Base-by-base conservation (phyloP, 2,888 invertebrate genomes). In the Carterocephalus palaemon region DNA sequence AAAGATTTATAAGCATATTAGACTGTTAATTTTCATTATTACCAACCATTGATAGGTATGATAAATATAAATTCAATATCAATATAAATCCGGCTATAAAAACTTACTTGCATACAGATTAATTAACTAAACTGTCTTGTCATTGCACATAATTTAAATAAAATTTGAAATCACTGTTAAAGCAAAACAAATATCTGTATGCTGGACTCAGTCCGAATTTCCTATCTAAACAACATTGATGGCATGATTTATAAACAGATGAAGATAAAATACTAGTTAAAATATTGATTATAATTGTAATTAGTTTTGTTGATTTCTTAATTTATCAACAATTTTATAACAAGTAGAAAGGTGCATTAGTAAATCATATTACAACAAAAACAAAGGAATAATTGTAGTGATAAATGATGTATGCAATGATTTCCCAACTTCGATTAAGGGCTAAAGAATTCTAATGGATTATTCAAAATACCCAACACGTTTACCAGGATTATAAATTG, bases 1-100 rank as follows among this genome's bases (percentile, higher is more conserved):
- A 34, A 57, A 55, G 60, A 64, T 66, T 63, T 59, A 60, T 64
- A 63, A 70, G 66, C 59, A 46, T 19, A 26, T 15, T 61, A 64
- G 66, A 61, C 49, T 52, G 51, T 60, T 57, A 60, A 56, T 62
- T 58, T 59, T 55, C 36, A 60, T 53, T 47, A 58, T 56, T 57
- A 49, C 52, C 63, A 58, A 58, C n/a, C n/a, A n/a, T n/a, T n/a
- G n/a, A n/a, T n/a, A n/a, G n/a, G n/a, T n/a, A n/a, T n/a, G n/a
- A n/a, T n/a, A n/a, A n/a, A n/a, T n/a, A n/a, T n/a, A n/a, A n/a
- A n/a, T n/a, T n/a, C n/a, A n/a, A n/a, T n/a, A n/a, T n/a, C n/a
- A n/a, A n/a, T n/a, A n/a, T n/a, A n/a, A n/a, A n/a, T n/a, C n/a
- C n/a, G n/a, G n/a, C n/a, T n/a, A 23, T 33, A 8, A 22, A 34